phyloP scores from a whole-genome alignment of 2,113 vertebrate species.

The Rhinogobius similis region DNA sequence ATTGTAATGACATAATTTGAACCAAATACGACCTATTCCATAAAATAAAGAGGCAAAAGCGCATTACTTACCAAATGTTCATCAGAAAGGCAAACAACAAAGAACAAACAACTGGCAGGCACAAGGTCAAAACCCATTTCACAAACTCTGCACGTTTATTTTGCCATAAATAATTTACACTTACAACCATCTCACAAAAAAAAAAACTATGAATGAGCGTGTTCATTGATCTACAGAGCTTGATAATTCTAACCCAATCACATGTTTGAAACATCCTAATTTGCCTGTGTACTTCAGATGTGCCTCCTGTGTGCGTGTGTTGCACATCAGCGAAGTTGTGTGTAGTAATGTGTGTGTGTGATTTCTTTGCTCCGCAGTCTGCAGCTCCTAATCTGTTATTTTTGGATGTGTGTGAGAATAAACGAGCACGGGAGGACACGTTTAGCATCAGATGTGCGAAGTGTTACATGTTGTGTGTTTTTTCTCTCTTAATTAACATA shows the following conservation, averaged over 20 bases:
- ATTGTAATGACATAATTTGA: neutral
- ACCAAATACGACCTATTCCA: no score
- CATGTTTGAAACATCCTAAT: neutral
- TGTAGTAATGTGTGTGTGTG: slow-evolving; percentile 6
- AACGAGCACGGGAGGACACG: neutral
- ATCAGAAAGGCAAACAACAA: neutral
- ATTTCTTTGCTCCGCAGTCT: slow-evolving; percentile 16
- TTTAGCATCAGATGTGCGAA: slow-evolving; percentile 10
- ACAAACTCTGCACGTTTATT: neutral
- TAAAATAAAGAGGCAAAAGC: neutral
- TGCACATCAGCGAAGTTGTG: neutral
- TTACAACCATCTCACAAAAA: neutral
- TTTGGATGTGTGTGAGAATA: slow-evolving; percentile 8
- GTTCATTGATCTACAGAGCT: neutral
- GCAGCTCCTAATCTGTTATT: slow-evolving; percentile 25
- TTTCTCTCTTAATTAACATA: neutral
- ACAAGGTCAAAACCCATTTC: neutral
- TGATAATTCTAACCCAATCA: neutral
- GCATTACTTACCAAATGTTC: neutral
- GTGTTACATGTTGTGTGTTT: neutral
- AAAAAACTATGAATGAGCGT: neutral
- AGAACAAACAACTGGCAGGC: neutral
- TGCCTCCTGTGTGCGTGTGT: neutral
- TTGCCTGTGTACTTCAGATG: neutral
- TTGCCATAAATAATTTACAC: neutral